phyloP scores from a whole-genome alignment of 1,140 invertebrate species.

The Trichonephila clavata region DNA sequence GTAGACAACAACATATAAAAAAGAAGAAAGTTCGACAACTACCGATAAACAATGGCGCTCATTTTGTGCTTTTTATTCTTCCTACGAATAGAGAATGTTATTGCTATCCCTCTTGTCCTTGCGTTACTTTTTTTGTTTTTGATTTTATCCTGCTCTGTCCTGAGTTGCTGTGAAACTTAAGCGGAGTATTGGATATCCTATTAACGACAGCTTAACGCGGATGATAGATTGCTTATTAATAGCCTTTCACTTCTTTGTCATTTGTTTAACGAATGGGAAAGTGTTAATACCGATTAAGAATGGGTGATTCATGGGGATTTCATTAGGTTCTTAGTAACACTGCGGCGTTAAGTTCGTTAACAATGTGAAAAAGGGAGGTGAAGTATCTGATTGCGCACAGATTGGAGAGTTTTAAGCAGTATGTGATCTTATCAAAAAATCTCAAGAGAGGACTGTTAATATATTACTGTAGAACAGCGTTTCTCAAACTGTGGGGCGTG shows the following conservation, averaged over 20 bases:
- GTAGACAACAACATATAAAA: background rate
- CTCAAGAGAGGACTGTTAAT: no score
- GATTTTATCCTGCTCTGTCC: background rate
- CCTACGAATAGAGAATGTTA: background rate
- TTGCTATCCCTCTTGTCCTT: background rate
- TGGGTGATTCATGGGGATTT: background rate
- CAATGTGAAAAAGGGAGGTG: background rate
- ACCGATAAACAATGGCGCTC: constrained; percentile 10
- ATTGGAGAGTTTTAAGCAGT: no score
- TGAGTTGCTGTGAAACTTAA: background rate
- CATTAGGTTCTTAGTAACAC: background rate
- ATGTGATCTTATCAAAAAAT: no score
- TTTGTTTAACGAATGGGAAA: constrained; percentile 34
- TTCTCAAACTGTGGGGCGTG: no score
- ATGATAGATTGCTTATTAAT: constrained; percentile 34
- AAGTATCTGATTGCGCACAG: no score
- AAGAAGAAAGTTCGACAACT: constrained; percentile 2
- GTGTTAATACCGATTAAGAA: constrained; percentile 9
- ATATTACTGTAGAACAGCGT: no score
- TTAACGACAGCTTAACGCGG: constrained; percentile 12
- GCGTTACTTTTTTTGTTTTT: background rate
- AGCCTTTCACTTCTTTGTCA: background rate
- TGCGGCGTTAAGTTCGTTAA: background rate
- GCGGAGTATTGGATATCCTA: constrained; percentile 1
- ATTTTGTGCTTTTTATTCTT: background rate